phyloP scores from a whole-genome alignment of 2,797 vertebrate genomes.

The Chaetodon trifasciatus region DNA sequence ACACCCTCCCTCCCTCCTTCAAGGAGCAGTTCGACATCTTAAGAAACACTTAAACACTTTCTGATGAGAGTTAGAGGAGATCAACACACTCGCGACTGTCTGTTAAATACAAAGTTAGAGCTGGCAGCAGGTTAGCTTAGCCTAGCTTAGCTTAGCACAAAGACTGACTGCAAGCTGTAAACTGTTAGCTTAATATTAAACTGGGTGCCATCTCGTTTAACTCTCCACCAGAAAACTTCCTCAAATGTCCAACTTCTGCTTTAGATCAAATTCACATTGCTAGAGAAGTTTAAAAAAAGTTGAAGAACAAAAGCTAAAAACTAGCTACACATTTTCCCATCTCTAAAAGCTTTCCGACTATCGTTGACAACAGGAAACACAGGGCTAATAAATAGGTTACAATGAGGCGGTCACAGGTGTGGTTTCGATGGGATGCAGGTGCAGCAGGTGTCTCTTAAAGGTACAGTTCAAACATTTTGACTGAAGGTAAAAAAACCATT shows the following conservation, averaged over 20 bases:
- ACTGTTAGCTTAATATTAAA: neutral
- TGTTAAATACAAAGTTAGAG: neutral
- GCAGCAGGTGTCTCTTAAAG: neutral
- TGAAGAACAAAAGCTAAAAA: constrained; percentile 33
- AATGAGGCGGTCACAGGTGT: constrained; percentile 13
- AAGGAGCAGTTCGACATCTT: constrained; percentile 23
- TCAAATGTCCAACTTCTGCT: constrained; percentile 23
- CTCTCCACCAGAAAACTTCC: constrained; percentile 5
- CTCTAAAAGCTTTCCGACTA: constrained; percentile 64
- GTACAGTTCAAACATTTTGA: neutral
- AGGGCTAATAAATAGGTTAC: constrained; percentile 64
- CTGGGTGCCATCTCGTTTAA: neutral
- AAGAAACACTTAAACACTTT: neutral
- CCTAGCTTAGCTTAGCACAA: neutral
- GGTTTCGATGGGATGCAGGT: constrained; percentile 15
- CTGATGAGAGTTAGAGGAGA: neutral
- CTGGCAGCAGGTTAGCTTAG: neutral
- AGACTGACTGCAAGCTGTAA: neutral
- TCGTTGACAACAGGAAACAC: constrained; percentile 64
- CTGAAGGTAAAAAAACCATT: too few species aligned
- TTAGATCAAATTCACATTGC: constrained; percentile 56
- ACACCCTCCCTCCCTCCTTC: neutral
- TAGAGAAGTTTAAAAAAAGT: constrained; percentile 42
- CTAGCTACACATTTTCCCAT: constrained; percentile 26
- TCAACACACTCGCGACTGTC: neutral